Conservation (phyloP, 1,140 invertebrate species). For the Zophobas atratus region DNA sequence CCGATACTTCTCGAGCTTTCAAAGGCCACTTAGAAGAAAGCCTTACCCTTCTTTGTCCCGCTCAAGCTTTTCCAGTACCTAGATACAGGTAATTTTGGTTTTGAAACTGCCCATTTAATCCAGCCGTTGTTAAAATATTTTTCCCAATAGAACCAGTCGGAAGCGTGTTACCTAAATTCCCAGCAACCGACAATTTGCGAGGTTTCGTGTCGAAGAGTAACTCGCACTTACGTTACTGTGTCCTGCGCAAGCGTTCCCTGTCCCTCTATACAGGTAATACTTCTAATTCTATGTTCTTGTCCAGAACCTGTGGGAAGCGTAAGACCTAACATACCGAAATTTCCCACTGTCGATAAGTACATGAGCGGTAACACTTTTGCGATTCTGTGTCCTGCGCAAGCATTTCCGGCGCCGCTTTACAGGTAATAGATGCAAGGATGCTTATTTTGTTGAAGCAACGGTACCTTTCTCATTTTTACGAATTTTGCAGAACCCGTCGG, state of each 20-base stretch:
- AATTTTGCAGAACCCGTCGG: constrained; percentile 79
- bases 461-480: constrained; percentile 40
- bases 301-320: constrained; percentile 76
- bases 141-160: constrained; percentile 70
- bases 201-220: constrained; percentile 56
- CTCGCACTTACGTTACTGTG: constrained; percentile 71
- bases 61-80: constrained; percentile 74
- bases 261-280: constrained; percentile 74
- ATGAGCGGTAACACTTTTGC: constrained; percentile 67
- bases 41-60: constrained; percentile 74
- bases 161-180: constrained; percentile 71
- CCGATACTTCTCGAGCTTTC: constrained; percentile 64
- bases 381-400: constrained; percentile 77
- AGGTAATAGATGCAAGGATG: constrained; percentile 70
- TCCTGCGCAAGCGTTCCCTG: constrained; percentile 75
- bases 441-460: constrained; percentile 51
- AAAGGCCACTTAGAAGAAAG: constrained; percentile 61
- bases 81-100: constrained; percentile 69
- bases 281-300: constrained; percentile 55
- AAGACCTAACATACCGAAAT: constrained; percentile 77
- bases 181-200: constrained; percentile 63
- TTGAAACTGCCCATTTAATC: constrained; percentile 14
- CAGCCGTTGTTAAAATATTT: constrained; percentile 12
- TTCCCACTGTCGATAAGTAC: constrained; percentile 77
- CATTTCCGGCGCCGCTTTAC: constrained; percentile 77